phyloP scores from a whole-genome alignment of 2,113 vertebrate genomes.

The Spheniscus mendiculus region DNA sequence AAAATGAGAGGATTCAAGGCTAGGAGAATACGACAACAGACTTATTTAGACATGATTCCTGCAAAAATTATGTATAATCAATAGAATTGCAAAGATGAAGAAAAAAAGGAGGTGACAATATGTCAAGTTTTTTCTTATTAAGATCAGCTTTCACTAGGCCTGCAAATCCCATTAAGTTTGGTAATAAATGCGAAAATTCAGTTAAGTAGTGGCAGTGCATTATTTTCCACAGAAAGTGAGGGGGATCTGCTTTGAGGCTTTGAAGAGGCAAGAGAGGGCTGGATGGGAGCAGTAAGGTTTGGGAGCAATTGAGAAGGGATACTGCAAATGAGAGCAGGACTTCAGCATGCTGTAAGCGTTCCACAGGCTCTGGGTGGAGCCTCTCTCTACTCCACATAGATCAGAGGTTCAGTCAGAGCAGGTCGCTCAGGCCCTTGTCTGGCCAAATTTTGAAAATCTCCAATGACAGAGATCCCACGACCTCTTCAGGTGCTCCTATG shows the following conservation, averaged over 20 bases:
- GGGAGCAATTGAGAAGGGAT: background rate
- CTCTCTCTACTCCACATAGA: rapidly evolving
- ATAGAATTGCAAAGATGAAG: background rate
- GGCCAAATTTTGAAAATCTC: background rate
- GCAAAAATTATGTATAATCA: background rate
- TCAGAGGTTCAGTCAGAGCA: background rate
- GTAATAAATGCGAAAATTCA: background rate
- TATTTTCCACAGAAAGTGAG: background rate
- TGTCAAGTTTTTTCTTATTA: background rate
- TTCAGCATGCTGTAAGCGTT: background rate
- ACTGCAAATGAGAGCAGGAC: background rate
- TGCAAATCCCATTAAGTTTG: background rate
- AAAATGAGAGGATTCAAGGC: background rate
- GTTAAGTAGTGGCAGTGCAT: background rate
- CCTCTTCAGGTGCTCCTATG: background rate
- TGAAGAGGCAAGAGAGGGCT: background rate
- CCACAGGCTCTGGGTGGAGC: background rate
- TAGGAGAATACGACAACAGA: background rate
- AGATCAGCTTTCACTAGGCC: background rate
- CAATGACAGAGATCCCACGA: background rate
- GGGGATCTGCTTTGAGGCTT: background rate
- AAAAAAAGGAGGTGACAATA: background rate
- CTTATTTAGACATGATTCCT: background rate
- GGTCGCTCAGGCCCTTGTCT: background rate
- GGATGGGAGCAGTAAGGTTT: background rate